These are phyloP conservation scores for Drosophila melanogaster DNA, from an alignment of 1,140 invertebrate species.

Conservation along the genomic window Release_6_plus_ISO1_MT NC_004354.4:18035001-18035500, in stretches of 20 bases:
- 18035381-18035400: conserved; percentile 31
- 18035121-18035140: conserved; percentile 26
- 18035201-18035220: conserved; percentile 25
- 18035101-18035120: neutral
- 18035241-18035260: conserved; percentile 46
- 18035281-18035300: conserved; percentile 11
- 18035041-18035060: too few relatives aligned
- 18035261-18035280: conserved; percentile 9
- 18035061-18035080: too few relatives aligned
- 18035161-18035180: conserved; percentile 13
- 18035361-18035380: conserved; percentile 24
- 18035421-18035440: conserved; percentile 43
- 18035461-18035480: conserved; percentile 54
- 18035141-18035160: conserved; percentile 31
- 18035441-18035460: conserved; percentile 78
- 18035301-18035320: neutral
- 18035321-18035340: neutral
- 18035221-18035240: conserved; percentile 28
- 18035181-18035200: conserved; percentile 9
- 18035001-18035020: too few relatives aligned
- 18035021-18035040: too few relatives aligned
- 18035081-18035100: conserved; percentile 2
- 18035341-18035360: neutral
- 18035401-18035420: conserved; percentile 31
- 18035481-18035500: neutral